These are phyloP conservation scores for Patella caerulea DNA, from an alignment of 2,888 invertebrate species.

Conservation along the genomic window DNA sequence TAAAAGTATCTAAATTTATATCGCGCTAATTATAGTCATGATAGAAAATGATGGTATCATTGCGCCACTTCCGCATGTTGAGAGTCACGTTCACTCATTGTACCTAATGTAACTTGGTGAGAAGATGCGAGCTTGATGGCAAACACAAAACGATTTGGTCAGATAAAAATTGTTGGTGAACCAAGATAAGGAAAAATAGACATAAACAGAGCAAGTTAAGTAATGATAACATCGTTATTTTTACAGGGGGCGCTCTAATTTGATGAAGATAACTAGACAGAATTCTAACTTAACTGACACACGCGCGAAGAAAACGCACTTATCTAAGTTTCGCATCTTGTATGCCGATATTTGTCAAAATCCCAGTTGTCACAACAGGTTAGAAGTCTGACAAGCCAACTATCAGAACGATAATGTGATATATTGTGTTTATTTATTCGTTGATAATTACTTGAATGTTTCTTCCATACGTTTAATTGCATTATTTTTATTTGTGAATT, in stretches of 20 bases:
- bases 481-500: too few relatives aligned
- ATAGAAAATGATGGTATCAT: too few relatives aligned
- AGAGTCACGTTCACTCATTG: neutral
- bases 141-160: conserved; percentile 2
- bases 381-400: neutral
- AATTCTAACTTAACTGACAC: conserved; percentile 6
- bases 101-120: neutral
- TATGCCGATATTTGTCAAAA: neutral
- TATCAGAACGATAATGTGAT: neutral
- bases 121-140: neutral
- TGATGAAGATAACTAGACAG: conserved; percentile 4
- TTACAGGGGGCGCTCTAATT: conserved; percentile 4
- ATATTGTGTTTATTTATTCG: neutral
- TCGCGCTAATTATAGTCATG: too few relatives aligned
- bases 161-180: conserved; percentile 5
- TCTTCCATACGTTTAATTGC: too few relatives aligned
- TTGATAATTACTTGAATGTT: too few relatives aligned
- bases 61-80: neutral
- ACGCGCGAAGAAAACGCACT: neutral
- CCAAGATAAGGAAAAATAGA: conserved; percentile 4
- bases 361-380: conserved; percentile 8
- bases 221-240: neutral
- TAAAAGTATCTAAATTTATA: too few relatives aligned
- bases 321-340: conserved; percentile 4
- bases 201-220: neutral